Percentiles rank a stretch among this genome's conserved stretches.
Conservation (phyloP, 37 sponge, comb jelly and placozoan genomes). For the Bolinopsis microptera region DNA sequence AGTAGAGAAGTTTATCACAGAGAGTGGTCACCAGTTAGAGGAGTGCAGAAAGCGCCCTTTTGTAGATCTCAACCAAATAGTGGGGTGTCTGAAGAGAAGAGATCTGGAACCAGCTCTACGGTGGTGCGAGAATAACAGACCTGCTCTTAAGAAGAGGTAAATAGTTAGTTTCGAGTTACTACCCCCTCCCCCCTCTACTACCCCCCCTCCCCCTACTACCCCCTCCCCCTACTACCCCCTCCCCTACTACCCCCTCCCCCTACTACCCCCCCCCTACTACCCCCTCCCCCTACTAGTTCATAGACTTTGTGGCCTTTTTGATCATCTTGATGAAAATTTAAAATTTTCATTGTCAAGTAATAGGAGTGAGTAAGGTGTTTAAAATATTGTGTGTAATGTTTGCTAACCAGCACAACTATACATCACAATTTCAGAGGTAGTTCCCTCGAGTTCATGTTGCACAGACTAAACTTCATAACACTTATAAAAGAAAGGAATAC, state of each 20-base stretch:
- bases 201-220: not conserved
- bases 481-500: not conserved
- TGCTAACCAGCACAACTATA: too few species aligned
- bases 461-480: constrained; percentile 18
- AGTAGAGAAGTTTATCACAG: not conserved
- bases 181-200: too few species aligned
- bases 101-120: not conserved
- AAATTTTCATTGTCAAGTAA: too few species aligned
- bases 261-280: too few species aligned
- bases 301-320: too few species aligned
- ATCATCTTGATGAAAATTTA: too few species aligned
- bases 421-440: constrained; percentile 48
- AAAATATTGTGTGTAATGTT: too few species aligned
- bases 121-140: constrained; percentile 41
- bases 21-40: constrained; percentile 27
- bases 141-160: constrained; percentile 52
- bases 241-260: too few species aligned
- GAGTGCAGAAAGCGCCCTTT: constrained; percentile 26
- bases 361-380: too few species aligned
- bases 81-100: not conserved
- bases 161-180: too few species aligned
- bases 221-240: too few species aligned
- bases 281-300: too few species aligned
- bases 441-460: constrained; percentile 32
- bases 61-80: constrained; percentile 46